Evolutionary conservation across 23 tunicate genomes (phyloP), one percentile per base, ranked within the genome.

Genomic region (Trididemnum nubilum): DNA sequence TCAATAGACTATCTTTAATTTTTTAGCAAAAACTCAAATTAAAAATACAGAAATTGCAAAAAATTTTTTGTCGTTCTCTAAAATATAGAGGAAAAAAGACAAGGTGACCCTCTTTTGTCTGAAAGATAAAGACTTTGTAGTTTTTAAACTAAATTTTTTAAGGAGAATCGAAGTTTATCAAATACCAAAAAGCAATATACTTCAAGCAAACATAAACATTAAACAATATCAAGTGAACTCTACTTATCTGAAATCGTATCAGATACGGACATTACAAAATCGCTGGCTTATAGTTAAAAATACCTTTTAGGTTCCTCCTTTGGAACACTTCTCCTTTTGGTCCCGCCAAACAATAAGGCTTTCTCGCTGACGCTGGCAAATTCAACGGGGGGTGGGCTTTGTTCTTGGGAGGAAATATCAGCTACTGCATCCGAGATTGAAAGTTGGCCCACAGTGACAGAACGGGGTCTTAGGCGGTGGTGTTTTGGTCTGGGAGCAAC

Each of bases 311-410:
- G 19, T 73, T 39, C 29, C 28, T 39, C 58, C 39, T 37, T 73
- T 9, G 25, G 66, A 9, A 31, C 54, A 25, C 67, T 23, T 52
- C 3, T 51, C 58, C 58, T 73, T 36, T 76, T 74, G 2, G 88
- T 33, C 30, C 90, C 90, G 2, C 90, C 90, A 57, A 85, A 85
- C 61, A 78, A 15, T 84, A 78, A 67, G 26, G 90, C 90, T 40
- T 77, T 78, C 44, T 85, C 84, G 52, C 66, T 78, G 26, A 78
- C 79, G 78, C 83, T 65, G 24, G 39, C 25, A 44, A 27, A 2
- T 40, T 73, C 78, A 22, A 32, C 70, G 9, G 79, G n/a, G 28
- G 79, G n/a, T 71, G 83, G 33, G 26, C 5, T 3, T 61, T 22
- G 28, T 21, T 22, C 4, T 15, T 3, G 5, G n/a, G 25, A 61